Evolutionary conservation across 1,140 invertebrate species (phyloP), one percentile per base, ranked within the genome.

Genomic region (Portunus trituberculatus): DNA sequence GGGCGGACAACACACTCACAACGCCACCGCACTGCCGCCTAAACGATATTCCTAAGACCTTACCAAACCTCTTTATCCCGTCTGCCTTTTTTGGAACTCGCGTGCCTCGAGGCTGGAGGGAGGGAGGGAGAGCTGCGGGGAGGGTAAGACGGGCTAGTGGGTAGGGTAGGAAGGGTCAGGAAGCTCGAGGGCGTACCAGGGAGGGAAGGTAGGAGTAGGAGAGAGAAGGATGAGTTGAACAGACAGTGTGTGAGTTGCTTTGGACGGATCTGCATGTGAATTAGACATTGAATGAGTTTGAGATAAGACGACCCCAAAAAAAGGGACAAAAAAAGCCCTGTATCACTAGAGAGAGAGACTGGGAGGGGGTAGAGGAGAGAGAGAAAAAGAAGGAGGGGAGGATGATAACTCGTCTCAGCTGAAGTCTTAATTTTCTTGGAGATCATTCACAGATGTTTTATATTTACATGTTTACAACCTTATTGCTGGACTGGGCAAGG

Each of bases 51-150:
- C 67, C n/a, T 7, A 76, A n/a, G 67, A 76, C 20, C 25, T 25
- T n/a, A 76, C 67, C 20, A n/a, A 25, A 76, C 12, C 67, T 76
- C 67, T 76, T 88, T 88, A 88, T 88, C 31, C 86, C 20, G 86
- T 0, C 2, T 39, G 86, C 31, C 45, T 45, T 45, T 45, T 46
- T 88, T 8, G 86, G 45, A 39, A 46, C 31, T 31, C 31, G 45
- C 86, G 45, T 39, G 31, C 31, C 86, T 32, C n/a, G 39, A 12
- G 86, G 86, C 8, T 8, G 67, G 67, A 89, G 86, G 48, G 87
- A 28, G 28, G 10, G 87, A 89, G 39, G 25, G 45, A 25, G 10
- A 46, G 87, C 12, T 4, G 32, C 14, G 31, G 84, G 29, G 31
- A 39, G 45, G 1, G 16, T 12, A 8, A 29, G 31, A 25, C 4